Conservation (phyloP, 2,888 invertebrate genomes). For the Microplitis manilae region DNA sequence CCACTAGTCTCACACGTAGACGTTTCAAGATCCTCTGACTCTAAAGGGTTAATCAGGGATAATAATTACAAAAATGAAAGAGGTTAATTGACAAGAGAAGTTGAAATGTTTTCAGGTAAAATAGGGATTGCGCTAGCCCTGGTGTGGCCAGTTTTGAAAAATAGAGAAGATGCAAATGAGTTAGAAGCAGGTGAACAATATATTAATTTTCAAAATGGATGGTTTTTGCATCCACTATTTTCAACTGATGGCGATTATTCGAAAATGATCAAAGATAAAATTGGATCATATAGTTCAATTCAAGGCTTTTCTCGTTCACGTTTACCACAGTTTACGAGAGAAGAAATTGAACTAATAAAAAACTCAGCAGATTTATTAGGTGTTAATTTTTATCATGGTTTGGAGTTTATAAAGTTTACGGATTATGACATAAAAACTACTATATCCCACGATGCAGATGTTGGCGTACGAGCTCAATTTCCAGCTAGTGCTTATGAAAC, state of each 20-base stretch:
- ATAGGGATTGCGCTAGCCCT: conserved; percentile 71
- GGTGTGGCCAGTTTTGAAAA: conserved; percentile 72
- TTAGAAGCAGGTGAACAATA: conserved; percentile 74
- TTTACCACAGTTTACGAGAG: conserved; percentile 72
- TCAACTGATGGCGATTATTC: conserved; percentile 79
- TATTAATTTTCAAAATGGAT: conserved; percentile 76
- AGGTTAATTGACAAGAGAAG: no score
- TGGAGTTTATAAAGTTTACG: conserved; percentile 8
- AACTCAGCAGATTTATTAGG: conserved; percentile 55
- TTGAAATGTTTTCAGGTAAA: no score
- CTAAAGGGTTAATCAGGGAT: no score
- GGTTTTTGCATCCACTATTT: conserved; percentile 81
- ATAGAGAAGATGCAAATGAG: conserved; percentile 71
- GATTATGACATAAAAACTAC: conserved; percentile 1
- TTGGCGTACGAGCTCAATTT: background rate
- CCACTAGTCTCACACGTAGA: no score
- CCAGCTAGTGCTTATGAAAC: no score
- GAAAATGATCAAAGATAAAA: conserved; percentile 75
- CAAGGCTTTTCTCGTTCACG: conserved; percentile 77
- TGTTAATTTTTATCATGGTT: conserved; percentile 53
- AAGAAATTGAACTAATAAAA: conserved; percentile 50
- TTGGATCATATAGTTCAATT: conserved; percentile 74
- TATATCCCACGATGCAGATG: conserved; percentile 39
- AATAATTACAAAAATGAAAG: no score
- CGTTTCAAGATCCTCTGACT: no score